Evolutionary conservation across 2,888 invertebrate species (phyloP).

Genomic region (Drosophila anomelani): DNA sequence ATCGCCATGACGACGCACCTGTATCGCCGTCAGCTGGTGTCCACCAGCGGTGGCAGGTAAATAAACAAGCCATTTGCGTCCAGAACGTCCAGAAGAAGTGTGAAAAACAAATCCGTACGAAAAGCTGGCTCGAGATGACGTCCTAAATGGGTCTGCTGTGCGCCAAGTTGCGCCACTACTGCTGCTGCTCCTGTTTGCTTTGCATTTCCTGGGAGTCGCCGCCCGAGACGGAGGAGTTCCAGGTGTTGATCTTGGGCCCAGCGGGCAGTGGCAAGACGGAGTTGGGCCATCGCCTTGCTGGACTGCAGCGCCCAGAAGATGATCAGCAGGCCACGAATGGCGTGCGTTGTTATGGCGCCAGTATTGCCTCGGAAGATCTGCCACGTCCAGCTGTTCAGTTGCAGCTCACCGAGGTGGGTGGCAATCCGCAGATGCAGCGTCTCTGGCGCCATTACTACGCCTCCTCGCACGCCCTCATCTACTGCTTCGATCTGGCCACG

Average conservation of each 20-base stretch:
- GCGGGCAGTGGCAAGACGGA: constrained; percentile 82
- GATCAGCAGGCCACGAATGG: constrained; percentile 81
- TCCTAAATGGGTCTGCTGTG: constrained; percentile 63
- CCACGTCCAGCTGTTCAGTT: constrained; percentile 37
- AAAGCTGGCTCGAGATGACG: constrained; percentile 7
- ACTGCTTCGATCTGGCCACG: constrained; percentile 78
- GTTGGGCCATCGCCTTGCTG: constrained; percentile 74
- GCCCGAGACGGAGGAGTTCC: constrained; percentile 44
- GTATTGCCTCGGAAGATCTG: constrained; percentile 4
- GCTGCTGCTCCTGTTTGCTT: constrained; percentile 33
- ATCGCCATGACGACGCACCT: constrained; percentile 20
- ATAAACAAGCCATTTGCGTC: constrained; percentile 23
- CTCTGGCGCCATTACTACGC: constrained; percentile 83
- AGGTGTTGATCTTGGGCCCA: constrained; percentile 80
- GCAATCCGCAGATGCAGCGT: constrained; percentile 81
- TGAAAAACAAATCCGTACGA: not conserved
- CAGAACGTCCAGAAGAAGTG: not conserved
- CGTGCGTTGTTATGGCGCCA: constrained; percentile 67
- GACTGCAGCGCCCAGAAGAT: constrained; percentile 54
- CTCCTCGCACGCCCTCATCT: constrained; percentile 69
- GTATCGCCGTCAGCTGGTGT: constrained; percentile 39
- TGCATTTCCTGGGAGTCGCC: constrained; percentile 3
- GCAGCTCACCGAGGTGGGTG: constrained; percentile 82
- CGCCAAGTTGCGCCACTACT: constrained; percentile 52
- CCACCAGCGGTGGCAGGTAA: constrained; percentile 33